A percentile compares a stretch with the other conserved stretches of the same genome.
Conservation (phyloP, 2,113 vertebrate genomes). For the Maccullochella peelii region DNA sequence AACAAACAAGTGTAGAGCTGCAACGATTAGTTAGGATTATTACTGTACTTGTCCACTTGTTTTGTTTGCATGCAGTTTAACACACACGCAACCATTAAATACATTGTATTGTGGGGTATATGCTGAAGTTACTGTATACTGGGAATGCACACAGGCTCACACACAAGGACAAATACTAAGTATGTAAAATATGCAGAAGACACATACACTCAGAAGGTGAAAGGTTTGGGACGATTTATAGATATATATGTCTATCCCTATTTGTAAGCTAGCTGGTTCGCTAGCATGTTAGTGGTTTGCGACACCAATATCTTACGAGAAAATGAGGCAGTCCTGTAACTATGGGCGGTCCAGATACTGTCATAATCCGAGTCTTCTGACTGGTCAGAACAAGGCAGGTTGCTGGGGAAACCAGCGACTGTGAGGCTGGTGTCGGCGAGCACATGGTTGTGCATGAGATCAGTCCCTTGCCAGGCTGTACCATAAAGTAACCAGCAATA, state of each 20-base stretch:
- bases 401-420: slow-evolving; percentile 90
- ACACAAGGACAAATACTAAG: slow-evolving; percentile 7
- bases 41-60: neutral
- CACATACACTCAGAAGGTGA: slow-evolving; percentile 1
- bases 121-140: neutral
- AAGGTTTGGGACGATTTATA: neutral
- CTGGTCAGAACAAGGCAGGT: slow-evolving; percentile 93
- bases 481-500: slow-evolving; percentile 17
- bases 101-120: neutral
- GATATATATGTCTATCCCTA: neutral
- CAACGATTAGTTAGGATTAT: too few species aligned
- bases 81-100: neutral
- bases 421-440: slow-evolving; percentile 92
- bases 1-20: too few species aligned
- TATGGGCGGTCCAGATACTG: slow-evolving; percentile 98
- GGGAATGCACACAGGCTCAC: neutral
- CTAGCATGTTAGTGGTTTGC: slow-evolving; percentile 1
- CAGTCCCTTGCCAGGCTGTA: slow-evolving; percentile 99
- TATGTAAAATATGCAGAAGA: neutral
- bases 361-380: slow-evolving; percentile 99
- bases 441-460: slow-evolving; percentile 99
- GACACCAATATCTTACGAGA: slow-evolving; percentile 90
- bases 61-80: neutral
- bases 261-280: neutral
- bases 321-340: slow-evolving; percentile 96